Evolutionary conservation across 2,797 vertebrate genomes (phyloP).

Genomic region (Platyrinchus mystaceus): DNA sequence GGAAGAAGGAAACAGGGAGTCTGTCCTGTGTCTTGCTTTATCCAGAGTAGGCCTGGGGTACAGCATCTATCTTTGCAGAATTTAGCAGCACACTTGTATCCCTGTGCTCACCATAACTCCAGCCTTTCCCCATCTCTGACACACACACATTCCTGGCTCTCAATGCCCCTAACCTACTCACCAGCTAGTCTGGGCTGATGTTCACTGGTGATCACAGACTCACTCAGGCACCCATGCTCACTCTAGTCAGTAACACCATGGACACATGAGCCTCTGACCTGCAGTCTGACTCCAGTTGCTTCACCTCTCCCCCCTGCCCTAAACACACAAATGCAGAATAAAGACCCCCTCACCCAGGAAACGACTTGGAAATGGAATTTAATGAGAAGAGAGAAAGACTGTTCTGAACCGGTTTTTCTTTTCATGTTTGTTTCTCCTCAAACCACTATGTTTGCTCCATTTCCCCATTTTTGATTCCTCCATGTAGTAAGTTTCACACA

Average conservation of each 20-base stretch:
- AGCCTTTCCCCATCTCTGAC: not conserved
- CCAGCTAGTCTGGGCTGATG: accelerated
- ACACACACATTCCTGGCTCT: not conserved
- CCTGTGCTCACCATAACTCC: not conserved
- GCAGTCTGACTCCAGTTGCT: not conserved
- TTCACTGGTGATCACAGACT: accelerated
- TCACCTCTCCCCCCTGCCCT: accelerated
- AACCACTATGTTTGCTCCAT: accelerated
- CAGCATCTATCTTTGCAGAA: not conserved
- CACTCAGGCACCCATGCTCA: not conserved
- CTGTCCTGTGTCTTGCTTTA: not conserved
- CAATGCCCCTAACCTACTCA: not conserved
- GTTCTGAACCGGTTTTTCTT: not conserved
- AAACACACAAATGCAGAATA: not conserved
- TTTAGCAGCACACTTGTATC: not conserved
- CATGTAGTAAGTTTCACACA: not conserved
- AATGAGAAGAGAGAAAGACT: not conserved
- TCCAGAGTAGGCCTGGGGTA: not conserved
- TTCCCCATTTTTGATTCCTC: not conserved
- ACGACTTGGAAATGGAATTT: not conserved
- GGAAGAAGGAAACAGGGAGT: not conserved
- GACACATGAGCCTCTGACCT: not conserved
- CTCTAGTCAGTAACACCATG: accelerated
- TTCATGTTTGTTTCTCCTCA: not conserved
- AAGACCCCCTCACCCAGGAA: not conserved